Percentiles rank a stretch among this genome's conserved stretches.
Conservation (phyloP, 1,140 invertebrate genomes). For the Diachasmimorpha longicaudata region DNA sequence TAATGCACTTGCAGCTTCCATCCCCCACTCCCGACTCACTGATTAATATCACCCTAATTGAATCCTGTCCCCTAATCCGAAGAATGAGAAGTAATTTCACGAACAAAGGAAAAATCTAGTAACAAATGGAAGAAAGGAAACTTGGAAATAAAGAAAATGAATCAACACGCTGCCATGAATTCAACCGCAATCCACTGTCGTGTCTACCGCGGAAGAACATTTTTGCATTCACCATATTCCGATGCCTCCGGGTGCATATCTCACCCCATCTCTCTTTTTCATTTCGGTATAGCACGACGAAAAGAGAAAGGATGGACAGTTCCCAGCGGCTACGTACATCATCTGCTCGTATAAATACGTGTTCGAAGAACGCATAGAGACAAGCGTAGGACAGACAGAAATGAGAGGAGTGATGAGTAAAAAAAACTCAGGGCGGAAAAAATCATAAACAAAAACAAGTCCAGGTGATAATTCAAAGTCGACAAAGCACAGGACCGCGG, state of each 20-base stretch:
- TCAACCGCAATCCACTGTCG: neutral
- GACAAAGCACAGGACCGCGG: neutral
- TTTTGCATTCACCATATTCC: conserved; percentile 2
- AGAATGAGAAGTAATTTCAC: neutral
- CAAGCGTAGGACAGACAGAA: neutral
- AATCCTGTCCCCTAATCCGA: neutral
- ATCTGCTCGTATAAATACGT: neutral
- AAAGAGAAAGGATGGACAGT: neutral
- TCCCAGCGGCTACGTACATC: conserved; percentile 3
- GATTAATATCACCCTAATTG: neutral
- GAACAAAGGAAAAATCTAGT: neutral
- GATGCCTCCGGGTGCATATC: neutral
- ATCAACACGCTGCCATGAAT: neutral
- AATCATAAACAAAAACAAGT: neutral
- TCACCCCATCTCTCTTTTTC: neutral
- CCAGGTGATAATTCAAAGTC: neutral
- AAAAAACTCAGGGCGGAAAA: neutral
- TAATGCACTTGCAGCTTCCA: too few species aligned
- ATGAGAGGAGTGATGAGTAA: neutral
- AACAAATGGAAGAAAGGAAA: neutral
- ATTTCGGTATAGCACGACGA: neutral
- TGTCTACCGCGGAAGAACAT: neutral
- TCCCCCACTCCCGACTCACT: too few species aligned
- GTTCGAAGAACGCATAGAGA: neutral
- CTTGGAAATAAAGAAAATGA: neutral